These are phyloP conservation scores for Rhynchomys soricoides DNA, from an alignment of 2,113 vertebrate species.

Conservation along the genomic window DNA sequence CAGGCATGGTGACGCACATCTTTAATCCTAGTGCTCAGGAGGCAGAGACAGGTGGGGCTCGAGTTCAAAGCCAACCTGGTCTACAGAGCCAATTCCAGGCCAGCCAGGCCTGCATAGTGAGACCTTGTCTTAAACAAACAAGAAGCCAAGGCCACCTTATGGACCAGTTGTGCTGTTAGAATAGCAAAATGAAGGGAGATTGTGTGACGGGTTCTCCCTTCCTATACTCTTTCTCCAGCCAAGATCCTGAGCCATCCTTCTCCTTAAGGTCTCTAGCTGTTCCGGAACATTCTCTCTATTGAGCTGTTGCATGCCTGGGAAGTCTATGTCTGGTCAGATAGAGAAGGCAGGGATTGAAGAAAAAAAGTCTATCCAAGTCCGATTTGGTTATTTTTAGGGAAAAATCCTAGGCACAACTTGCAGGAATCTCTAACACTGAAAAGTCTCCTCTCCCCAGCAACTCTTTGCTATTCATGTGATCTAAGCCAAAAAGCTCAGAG, in stretches of 20 bases:
- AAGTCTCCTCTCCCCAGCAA: too few species aligned
- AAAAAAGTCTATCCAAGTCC: neutral
- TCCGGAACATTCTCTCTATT: neutral
- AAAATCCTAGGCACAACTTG: neutral
- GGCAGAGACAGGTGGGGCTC: neutral
- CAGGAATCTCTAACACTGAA: neutral
- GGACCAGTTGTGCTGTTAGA: neutral
- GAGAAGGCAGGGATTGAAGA: neutral
- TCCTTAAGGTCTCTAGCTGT: neutral
- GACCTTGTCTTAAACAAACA: neutral
- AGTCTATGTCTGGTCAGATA: neutral
- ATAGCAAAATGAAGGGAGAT: neutral
- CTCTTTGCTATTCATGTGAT: neutral
- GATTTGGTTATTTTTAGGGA: neutral
- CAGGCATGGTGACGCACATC: fast-evolving
- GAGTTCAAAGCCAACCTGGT: neutral
- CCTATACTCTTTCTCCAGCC: neutral
- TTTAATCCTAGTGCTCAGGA: neutral
- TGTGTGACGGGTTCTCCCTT: neutral
- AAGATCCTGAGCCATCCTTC: neutral
- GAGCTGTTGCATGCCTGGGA: neutral
- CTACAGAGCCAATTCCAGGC: neutral
- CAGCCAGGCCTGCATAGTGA: neutral
- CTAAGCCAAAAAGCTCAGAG: too few species aligned
- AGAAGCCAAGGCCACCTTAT: neutral